These are phyloP conservation scores for Lumbricus terrestris DNA, from an alignment of 2,888 invertebrate species.

Conservation along the genomic window DNA sequence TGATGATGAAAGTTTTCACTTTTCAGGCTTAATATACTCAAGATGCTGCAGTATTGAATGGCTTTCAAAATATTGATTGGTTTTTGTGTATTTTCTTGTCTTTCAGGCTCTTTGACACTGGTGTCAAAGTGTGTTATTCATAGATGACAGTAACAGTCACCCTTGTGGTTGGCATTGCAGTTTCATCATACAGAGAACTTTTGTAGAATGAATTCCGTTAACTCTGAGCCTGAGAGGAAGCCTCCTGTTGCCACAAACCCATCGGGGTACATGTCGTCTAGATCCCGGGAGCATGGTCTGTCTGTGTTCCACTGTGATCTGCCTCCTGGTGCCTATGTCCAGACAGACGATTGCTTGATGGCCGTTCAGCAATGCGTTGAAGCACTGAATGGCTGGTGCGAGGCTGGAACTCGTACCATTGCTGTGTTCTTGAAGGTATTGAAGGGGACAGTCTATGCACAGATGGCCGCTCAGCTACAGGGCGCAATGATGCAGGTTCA, in stretches of 20 bases:
- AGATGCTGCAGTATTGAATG: neutral
- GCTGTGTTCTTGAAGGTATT: neutral
- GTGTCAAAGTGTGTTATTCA: neutral
- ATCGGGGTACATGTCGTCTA: neutral
- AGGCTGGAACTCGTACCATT: conserved; percentile 13
- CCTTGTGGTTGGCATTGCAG: neutral
- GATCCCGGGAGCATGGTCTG: conserved; percentile 7
- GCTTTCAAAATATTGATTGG: neutral
- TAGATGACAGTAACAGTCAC: neutral
- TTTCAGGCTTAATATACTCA: neutral
- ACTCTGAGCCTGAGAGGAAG: neutral
- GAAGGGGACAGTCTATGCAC: conserved; percentile 5
- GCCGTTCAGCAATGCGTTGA: conserved; percentile 10
- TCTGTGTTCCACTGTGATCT: conserved; percentile 14
- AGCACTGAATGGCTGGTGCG: conserved; percentile 8
- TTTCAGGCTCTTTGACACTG: neutral
- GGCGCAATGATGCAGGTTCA: conserved; percentile 4
- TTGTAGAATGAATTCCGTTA: neutral
- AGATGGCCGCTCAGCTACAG: neutral
- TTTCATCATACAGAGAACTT: neutral
- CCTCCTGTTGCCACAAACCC: neutral
- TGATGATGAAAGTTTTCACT: neutral
- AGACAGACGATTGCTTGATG: conserved; percentile 14
- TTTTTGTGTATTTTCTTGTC: neutral
- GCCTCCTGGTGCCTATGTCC: conserved; percentile 9